Evolutionary conservation across 1,140 invertebrate genomes (phyloP).

Genomic region (Phortica variegata): DNA sequence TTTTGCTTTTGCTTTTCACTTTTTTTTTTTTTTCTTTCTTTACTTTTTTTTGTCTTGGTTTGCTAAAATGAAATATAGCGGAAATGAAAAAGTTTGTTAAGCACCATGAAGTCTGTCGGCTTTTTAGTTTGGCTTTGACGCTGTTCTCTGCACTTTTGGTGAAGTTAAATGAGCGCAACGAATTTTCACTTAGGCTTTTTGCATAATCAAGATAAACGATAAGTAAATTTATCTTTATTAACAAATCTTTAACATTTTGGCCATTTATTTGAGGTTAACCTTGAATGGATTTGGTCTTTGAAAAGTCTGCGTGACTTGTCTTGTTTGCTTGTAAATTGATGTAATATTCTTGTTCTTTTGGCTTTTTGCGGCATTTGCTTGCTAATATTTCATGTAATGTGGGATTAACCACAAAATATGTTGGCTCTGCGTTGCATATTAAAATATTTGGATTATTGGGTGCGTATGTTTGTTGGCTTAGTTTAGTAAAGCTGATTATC

Average conservation of each 20-base stretch:
- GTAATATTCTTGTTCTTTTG: too few relatives aligned
- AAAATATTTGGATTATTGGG: too few relatives aligned
- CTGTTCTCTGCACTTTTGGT: not conserved
- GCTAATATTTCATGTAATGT: too few relatives aligned
- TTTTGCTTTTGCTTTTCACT: conserved; percentile 3
- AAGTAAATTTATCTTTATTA: conserved; percentile 55
- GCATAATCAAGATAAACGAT: conserved; percentile 54
- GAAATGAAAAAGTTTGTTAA: conserved; percentile 45
- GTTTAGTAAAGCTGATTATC: too few relatives aligned
- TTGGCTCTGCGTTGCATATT: too few relatives aligned
- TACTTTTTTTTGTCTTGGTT: too few relatives aligned
- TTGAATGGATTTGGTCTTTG: conserved; percentile 13
- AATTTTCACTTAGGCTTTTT: conserved; percentile 53
- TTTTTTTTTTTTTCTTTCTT: conserved; percentile 4
- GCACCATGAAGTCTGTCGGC: conserved; percentile 20
- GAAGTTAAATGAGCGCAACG: conserved; percentile 21
- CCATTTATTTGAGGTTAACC: conserved; percentile 44
- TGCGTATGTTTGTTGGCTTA: too few relatives aligned
- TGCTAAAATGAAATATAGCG: conserved; percentile 19
- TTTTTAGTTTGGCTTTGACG: conserved; percentile 17
- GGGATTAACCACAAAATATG: too few relatives aligned
- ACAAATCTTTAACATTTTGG: conserved; percentile 47
- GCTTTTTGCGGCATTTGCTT: too few relatives aligned
- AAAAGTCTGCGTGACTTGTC: too few relatives aligned
- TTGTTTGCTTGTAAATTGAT: too few relatives aligned